phyloP scores from a whole-genome alignment of 2,113 vertebrate genomes.

The Oreochromis niloticus region DNA sequence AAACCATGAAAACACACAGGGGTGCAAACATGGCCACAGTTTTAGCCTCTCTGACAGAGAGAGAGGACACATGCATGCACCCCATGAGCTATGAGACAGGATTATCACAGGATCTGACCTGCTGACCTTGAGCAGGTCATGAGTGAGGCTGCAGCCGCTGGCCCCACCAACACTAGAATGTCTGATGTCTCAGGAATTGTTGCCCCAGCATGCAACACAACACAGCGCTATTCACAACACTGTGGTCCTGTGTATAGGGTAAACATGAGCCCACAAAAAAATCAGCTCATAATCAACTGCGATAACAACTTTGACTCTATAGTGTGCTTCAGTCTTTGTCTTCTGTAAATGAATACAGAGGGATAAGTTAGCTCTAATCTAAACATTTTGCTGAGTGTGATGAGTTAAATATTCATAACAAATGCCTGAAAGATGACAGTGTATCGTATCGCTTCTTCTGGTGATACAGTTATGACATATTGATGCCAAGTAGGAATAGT shows the following conservation, averaged over 20 bases:
- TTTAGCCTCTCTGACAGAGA: neutral
- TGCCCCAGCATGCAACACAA: constrained; percentile 30
- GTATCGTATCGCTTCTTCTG: neutral
- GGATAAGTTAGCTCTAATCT: neutral
- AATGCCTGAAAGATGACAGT: neutral
- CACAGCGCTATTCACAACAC: neutral
- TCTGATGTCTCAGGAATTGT: constrained; percentile 60
- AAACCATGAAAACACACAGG: neutral
- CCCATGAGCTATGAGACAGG: constrained; percentile 39
- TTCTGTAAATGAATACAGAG: neutral
- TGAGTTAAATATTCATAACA: neutral
- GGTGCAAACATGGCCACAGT: neutral
- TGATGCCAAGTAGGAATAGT: neutral
- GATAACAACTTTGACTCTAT: neutral
- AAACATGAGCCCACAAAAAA: neutral
- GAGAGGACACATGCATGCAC: constrained; percentile 10
- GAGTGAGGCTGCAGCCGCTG: constrained; percentile 36
- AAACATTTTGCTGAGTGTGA: neutral
- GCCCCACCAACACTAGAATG: constrained; percentile 48
- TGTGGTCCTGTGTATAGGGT: neutral
- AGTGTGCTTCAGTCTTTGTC: neutral
- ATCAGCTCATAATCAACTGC: neutral
- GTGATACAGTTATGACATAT: neutral
- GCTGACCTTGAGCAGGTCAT: constrained; percentile 49
- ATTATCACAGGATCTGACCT: constrained; percentile 66